phyloP scores from a whole-genome alignment of 2,888 invertebrate species.

The Serrognathus titanus region DNA sequence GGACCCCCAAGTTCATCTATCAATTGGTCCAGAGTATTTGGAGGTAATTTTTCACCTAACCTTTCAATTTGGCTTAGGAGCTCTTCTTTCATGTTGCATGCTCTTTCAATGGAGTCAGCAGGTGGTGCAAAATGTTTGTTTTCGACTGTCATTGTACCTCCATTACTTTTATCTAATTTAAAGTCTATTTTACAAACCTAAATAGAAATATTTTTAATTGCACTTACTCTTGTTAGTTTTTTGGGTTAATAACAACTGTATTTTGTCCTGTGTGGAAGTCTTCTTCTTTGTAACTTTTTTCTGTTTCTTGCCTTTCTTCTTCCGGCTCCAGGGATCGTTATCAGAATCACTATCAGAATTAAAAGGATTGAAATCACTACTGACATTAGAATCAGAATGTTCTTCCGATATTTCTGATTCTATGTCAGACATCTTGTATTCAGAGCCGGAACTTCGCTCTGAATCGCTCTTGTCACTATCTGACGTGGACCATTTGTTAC shows the following conservation, averaged over 20 bases:
- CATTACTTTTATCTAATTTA: slow-evolving; percentile 37
- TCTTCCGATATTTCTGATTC: slow-evolving; percentile 54
- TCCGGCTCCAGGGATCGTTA: slow-evolving; percentile 58
- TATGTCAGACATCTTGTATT: slow-evolving; percentile 53
- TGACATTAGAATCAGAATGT: slow-evolving; percentile 58
- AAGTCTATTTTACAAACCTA: too few species aligned
- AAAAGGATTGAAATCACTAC: slow-evolving; percentile 91
- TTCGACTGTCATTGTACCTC: slow-evolving; percentile 39
- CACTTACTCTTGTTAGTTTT: slow-evolving; percentile 44
- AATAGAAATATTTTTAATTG: background rate
- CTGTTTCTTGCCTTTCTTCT: slow-evolving; percentile 38
- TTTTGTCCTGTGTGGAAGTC: slow-evolving; percentile 70
- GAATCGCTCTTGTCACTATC: slow-evolving; percentile 62
- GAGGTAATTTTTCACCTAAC: slow-evolving; percentile 83
- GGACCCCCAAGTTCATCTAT: slow-evolving; percentile 98
- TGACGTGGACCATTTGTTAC: slow-evolving; percentile 62
- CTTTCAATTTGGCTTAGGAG: slow-evolving; percentile 80
- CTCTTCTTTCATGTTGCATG: slow-evolving; percentile 91
- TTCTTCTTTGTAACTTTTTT: slow-evolving; percentile 43
- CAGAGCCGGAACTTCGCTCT: slow-evolving; percentile 53
- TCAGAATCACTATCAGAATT: slow-evolving; percentile 79
- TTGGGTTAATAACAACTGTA: slow-evolving; percentile 63
- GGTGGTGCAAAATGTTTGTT: slow-evolving; percentile 60
- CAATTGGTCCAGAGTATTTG: slow-evolving; percentile 96
- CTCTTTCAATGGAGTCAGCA: slow-evolving; percentile 81